Evolutionary conservation across 2,113 vertebrate genomes (phyloP).

Genomic region (Lipophrys pholis): DNA sequence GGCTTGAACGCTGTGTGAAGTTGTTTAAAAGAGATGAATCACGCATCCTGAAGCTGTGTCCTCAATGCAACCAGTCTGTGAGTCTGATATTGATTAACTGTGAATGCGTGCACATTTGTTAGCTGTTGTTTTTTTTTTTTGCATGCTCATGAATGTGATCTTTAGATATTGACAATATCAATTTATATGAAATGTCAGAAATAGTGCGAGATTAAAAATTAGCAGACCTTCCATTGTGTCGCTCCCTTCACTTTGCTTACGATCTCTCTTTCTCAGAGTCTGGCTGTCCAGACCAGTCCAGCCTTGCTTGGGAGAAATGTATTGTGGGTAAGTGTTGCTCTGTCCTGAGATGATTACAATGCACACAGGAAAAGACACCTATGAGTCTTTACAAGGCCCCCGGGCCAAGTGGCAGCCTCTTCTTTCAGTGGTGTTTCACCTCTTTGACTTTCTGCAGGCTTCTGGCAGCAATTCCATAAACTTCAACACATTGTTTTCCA

Average conservation of each 20-base stretch:
- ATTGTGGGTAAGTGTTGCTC: constrained; percentile 32
- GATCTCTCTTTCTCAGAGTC: constrained; percentile 17
- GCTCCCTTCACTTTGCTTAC: background rate
- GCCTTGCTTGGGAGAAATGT: constrained; percentile 44
- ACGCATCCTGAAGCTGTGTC: constrained; percentile 5
- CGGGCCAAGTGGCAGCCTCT: constrained; percentile 29
- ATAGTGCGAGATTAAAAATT: too few relatives aligned
- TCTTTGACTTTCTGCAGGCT: constrained; percentile 46
- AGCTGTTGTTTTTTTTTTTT: background rate
- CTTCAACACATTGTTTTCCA: constrained; percentile 24
- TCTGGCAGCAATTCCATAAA: constrained; percentile 36
- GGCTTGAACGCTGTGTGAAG: constrained; percentile 24
- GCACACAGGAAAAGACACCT: constrained; percentile 58
- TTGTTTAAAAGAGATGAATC: constrained; percentile 6
- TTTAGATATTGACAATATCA: background rate
- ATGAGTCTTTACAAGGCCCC: constrained; percentile 59
- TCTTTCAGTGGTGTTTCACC: constrained; percentile 46
- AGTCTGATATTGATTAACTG: constrained; percentile 8
- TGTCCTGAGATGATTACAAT: constrained; percentile 66
- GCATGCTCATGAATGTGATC: background rate
- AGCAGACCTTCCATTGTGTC: constrained; percentile 12
- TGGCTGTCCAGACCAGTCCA: constrained; percentile 44
- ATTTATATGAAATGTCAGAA: background rate
- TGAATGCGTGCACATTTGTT: background rate
- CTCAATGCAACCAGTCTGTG: constrained; percentile 16